A percentile compares a stretch with the other conserved stretches of the same genome.
phyloP scores from a whole-genome alignment of 1,140 invertebrate species.

The Magallana ariakensis region DNA sequence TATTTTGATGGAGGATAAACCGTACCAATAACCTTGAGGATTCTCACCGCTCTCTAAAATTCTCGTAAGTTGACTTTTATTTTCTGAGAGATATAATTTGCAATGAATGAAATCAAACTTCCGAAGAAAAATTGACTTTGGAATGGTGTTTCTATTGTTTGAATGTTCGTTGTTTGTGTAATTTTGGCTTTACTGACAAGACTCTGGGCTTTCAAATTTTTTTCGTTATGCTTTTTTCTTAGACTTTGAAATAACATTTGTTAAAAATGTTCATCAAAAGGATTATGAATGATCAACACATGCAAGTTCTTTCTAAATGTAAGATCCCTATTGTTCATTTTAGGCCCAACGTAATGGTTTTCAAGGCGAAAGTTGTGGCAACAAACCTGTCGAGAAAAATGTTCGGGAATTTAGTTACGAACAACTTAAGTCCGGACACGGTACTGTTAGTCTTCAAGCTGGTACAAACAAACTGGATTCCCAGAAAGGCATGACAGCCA shows the following conservation, averaged over 20 bases:
- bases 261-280: background rate
- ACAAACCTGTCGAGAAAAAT: constrained; percentile 96
- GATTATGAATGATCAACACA: no score
- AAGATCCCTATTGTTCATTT: constrained; percentile 41
- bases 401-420: constrained; percentile 89
- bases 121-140: background rate
- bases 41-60: background rate
- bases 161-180: constrained; percentile 40
- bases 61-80: constrained; percentile 19
- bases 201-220: constrained; percentile 11
- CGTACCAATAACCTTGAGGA: background rate
- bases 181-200: constrained; percentile 27
- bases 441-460: constrained; percentile 89
- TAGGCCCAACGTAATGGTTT: constrained; percentile 75
- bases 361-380: constrained; percentile 82
- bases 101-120: constrained; percentile 24
- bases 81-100: background rate
- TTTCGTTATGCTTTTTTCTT: background rate
- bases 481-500: constrained; percentile 75
- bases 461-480: constrained; percentile 88
- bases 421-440: constrained; percentile 92
- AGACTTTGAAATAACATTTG: background rate
- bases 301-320: background rate
- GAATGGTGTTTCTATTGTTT: constrained; percentile 31
- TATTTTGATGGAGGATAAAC: background rate